phyloP scores from a whole-genome alignment of 2,888 invertebrate genomes.

The Ellobium chinense region DNA sequence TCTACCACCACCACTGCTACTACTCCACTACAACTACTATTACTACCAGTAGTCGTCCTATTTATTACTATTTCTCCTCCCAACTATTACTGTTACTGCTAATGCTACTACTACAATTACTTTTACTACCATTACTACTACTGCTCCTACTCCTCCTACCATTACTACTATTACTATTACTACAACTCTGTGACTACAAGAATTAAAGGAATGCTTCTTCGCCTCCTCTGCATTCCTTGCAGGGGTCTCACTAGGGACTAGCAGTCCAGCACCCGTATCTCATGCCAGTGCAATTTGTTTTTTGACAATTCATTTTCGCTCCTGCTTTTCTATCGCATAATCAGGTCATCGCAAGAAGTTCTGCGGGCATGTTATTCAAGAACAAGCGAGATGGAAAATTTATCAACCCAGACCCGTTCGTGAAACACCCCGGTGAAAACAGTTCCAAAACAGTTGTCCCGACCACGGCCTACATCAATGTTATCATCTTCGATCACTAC shows the following conservation, averaged over 20 bases:
- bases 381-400: slow-evolving; percentile 41
- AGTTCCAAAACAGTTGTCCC: slow-evolving; percentile 29
- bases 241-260: no score
- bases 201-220: no score
- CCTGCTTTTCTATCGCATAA: no score
- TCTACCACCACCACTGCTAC: not conserved
- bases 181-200: no score
- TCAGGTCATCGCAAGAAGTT: slow-evolving; percentile 36
- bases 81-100: not conserved
- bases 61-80: no score
- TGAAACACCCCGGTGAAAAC: slow-evolving; percentile 31
- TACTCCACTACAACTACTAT: not conserved
- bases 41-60: no score
- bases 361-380: slow-evolving; percentile 37
- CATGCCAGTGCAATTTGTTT: no score
- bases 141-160: no score
- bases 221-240: no score
- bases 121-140: no score
- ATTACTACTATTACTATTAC: no score
- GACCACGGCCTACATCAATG: slow-evolving; percentile 20
- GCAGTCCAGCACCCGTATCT: no score
- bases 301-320: not conserved
- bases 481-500: slow-evolving; percentile 45
- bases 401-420: slow-evolving; percentile 35
- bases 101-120: not conserved